Percentiles rank a stretch among this genome's conserved stretches.
phyloP scores from a whole-genome alignment of 2,888 invertebrate genomes.

The Ophion costatus region DNA sequence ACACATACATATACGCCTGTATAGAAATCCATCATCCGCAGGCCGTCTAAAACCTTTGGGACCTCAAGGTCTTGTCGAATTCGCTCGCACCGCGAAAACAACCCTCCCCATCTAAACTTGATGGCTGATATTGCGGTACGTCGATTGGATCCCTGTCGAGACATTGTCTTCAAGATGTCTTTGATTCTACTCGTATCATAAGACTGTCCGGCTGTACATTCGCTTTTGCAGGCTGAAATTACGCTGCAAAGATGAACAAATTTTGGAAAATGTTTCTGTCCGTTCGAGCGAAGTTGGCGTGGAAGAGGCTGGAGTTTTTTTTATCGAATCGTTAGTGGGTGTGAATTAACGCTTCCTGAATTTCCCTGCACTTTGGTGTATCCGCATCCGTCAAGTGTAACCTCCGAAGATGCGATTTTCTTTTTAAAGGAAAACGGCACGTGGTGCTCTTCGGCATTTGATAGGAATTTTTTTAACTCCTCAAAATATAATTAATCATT shows the following conservation, averaged over 20 bases:
- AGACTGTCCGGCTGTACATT: background rate
- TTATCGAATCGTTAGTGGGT: background rate
- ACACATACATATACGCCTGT: slow-evolving; percentile 10
- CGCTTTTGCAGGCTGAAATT: too few species aligned
- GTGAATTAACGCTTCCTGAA: background rate
- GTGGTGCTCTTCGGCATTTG: too few species aligned
- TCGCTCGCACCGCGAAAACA: background rate
- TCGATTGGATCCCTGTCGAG: background rate
- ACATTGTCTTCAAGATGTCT: background rate
- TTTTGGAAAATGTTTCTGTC: too few species aligned
- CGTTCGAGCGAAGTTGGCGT: too few species aligned
- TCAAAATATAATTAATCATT: too few species aligned
- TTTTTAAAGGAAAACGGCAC: background rate
- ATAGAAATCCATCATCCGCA: slow-evolving; percentile 9
- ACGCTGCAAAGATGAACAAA: too few species aligned
- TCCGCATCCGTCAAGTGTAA: background rate
- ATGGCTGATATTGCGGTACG: background rate
- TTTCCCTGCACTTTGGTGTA: background rate
- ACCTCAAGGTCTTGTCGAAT: slow-evolving; percentile 26
- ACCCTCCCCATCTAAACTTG: background rate
- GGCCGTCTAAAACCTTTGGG: slow-evolving; percentile 12
- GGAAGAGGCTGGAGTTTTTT: too few species aligned
- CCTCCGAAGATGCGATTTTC: background rate
- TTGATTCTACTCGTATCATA: background rate
- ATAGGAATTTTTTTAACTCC: too few species aligned